Evolutionary conservation across 2,888 invertebrate species (phyloP), one percentile per base, ranked within the genome.

Genomic region (Tachina grossa): DNA sequence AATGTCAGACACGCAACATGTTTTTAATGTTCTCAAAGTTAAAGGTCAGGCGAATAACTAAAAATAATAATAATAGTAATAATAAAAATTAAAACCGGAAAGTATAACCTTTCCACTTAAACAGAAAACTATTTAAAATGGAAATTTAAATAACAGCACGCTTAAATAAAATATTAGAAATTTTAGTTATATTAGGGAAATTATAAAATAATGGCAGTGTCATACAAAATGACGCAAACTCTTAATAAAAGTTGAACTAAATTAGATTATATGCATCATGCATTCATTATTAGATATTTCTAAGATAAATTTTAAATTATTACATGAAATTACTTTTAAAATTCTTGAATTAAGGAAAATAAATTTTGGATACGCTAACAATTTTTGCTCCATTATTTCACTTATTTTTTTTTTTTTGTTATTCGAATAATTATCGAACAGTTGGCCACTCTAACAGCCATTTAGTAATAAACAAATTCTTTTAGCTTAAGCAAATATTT

Each of bases 1-100:
- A 84, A 84, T 76, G 76, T 81, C 80, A 76, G 16, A 66, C 84
- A 84, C 76, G 80, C 84, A 80, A 84, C 79, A 63, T 71, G 49
- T 61, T 47, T n/a, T 63, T 61, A 39, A 39, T 14, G 14, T 65
- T 55, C 14, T 57, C 41, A 31, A 10, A 16, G 11, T 49, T 41
- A 72, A 74, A 77, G 80, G 84, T 76, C 76, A 76, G 19, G 55
- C 11, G 13, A 65, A 71, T 39, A 63, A 49, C 49, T 31, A 47
- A 66, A 68, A 43, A 47, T 49, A 72, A 6, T 31, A 31, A 31
- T 31, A 49, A 49, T 61, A 11, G n/a, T 43, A 61, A 19, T 65
- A 45, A 31, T 31, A 31, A 22, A 39, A 39, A 31, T 31, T 6
- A 5, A 22, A 57, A 41, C 2, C 16, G 22, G 11, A 68, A 61